phyloP scores from a whole-genome alignment of 35 echinoderm and acorn worm genomes.

The Diadema setosum region DNA sequence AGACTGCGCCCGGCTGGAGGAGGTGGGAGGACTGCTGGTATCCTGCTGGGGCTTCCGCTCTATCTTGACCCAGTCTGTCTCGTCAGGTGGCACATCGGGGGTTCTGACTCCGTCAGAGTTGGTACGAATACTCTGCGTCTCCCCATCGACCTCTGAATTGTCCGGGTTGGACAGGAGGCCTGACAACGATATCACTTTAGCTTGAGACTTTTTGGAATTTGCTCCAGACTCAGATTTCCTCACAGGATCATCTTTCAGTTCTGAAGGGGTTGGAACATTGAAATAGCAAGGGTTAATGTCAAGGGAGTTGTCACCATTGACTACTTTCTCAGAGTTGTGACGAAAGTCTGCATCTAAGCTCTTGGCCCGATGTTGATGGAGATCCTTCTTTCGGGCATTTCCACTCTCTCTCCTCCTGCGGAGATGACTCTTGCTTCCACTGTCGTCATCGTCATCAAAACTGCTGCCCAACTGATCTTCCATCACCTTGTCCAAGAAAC shows the following conservation, averaged over 20 bases:
- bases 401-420: background rate
- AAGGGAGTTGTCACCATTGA: slow-evolving; percentile 1
- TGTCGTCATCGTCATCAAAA: background rate
- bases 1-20: background rate
- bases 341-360: slow-evolving; percentile 22
- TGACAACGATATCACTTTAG: slow-evolving; percentile 56
- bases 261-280: slow-evolving; percentile 83
- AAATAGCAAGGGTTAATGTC: slow-evolving; percentile 80
- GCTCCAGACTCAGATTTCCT: background rate
- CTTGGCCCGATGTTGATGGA: slow-evolving; percentile 1
- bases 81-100: slow-evolving; percentile 1
- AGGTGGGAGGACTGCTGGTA: background rate
- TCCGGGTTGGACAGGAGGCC: slow-evolving; percentile 64
- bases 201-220: slow-evolving; percentile 1
- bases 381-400: background rate
- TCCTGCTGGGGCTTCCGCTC: background rate
- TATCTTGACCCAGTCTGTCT: background rate
- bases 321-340: background rate
- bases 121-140: background rate
- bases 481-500: slow-evolving; percentile 45
- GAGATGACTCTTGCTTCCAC: background rate
- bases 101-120: background rate
- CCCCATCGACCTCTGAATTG: slow-evolving; percentile 7
- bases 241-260: slow-evolving; percentile 75
- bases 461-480: slow-evolving; percentile 39